A percentile compares a stretch with the other conserved stretches of the same genome.
phyloP scores from a whole-genome alignment of 2,888 invertebrate species.

The Acrobasis repandana region DNA sequence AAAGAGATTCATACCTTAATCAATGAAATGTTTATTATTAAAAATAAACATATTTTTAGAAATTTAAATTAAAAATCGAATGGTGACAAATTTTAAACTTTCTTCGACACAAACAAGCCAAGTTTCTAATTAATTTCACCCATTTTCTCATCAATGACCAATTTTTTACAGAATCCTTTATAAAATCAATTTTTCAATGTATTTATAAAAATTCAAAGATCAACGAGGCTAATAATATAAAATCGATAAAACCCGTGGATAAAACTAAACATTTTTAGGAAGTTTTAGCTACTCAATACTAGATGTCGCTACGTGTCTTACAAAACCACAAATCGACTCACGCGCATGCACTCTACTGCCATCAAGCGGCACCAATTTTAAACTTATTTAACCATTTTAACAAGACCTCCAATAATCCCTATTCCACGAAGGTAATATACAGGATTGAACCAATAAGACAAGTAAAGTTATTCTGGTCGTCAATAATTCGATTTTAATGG shows the following conservation, averaged over 20 bases:
- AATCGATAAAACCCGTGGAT: no score
- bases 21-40: no score
- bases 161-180: no score
- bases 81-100: no score
- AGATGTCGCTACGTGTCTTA: conserved; percentile 60
- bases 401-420: conserved; percentile 42
- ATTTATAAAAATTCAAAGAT: no score
- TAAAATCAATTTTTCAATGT: no score
- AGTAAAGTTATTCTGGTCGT: conserved; percentile 41
- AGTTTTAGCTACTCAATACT: conserved; percentile 50
- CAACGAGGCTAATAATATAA: not conserved
- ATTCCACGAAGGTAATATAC: conserved; percentile 14
- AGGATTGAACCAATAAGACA: conserved; percentile 18
- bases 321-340: conserved; percentile 37
- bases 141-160: no score
- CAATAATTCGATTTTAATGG: conserved; percentile 76
- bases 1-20: no score
- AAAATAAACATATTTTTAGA: no score
- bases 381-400: conserved; percentile 35
- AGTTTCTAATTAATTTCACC: no score
- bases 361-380: conserved; percentile 37
- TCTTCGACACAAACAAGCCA: no score
- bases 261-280: conserved; percentile 18
- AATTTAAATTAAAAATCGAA: no score
- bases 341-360: conserved; percentile 49